phyloP scores from a whole-genome alignment of 2,888 invertebrate genomes.

The Eupithecia centaureata region DNA sequence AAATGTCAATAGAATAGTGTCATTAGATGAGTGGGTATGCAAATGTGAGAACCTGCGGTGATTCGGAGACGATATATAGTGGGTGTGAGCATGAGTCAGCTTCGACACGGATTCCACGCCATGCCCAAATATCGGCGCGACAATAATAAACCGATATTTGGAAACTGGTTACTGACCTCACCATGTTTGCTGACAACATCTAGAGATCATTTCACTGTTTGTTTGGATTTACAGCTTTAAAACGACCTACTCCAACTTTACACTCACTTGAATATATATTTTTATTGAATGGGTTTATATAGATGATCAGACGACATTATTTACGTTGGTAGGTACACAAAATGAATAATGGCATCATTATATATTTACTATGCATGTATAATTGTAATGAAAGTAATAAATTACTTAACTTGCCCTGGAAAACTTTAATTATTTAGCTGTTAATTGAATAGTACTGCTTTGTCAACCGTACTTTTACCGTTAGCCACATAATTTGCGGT shows the following conservation, averaged over 20 bases:
- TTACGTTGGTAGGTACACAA: no score
- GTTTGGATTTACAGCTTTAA: slow-evolving; percentile 17
- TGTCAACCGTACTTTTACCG: slow-evolving; percentile 50
- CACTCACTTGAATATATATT: slow-evolving; percentile 4
- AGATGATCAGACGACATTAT: background rate
- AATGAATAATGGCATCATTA: no score
- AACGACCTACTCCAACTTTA: slow-evolving; percentile 27
- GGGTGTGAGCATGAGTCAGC: slow-evolving; percentile 69
- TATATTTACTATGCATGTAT: background rate
- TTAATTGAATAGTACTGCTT: slow-evolving; percentile 33
- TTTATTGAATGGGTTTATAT: no score
- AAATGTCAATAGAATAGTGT: slow-evolving; percentile 40
- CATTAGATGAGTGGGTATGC: slow-evolving; percentile 54
- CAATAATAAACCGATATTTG: slow-evolving; percentile 58
- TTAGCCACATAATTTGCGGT: slow-evolving; percentile 53
- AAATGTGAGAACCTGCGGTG: slow-evolving; percentile 52
- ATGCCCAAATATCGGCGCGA: slow-evolving; percentile 63
- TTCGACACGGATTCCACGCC: slow-evolving; percentile 55
- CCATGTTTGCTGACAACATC: slow-evolving; percentile 37
- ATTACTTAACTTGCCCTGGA: background rate
- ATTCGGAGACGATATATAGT: slow-evolving; percentile 46
- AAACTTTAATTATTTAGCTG: background rate
- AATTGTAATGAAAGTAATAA: background rate
- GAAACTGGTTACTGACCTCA: slow-evolving; percentile 53
- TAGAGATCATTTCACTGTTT: slow-evolving; percentile 22